Conservation (phyloP, 2,113 vertebrate species). For the Forbesichthys papilliferus region DNA sequence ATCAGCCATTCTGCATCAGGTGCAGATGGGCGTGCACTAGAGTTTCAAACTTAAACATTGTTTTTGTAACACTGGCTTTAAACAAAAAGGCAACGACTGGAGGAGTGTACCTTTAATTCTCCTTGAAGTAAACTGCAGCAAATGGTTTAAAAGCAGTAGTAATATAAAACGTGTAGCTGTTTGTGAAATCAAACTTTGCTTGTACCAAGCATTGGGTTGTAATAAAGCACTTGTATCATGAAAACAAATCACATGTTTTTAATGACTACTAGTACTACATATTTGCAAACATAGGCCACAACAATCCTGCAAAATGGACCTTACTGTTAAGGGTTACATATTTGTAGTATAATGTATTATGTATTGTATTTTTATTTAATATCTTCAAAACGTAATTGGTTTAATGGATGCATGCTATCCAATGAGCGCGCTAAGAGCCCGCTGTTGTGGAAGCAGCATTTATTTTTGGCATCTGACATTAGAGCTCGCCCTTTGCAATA, state of each 20-base stretch:
- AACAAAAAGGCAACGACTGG: no score
- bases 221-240: constrained; percentile 56
- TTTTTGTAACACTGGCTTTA: no score
- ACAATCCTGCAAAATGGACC: background rate
- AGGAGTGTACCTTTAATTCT: background rate
- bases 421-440: constrained; percentile 8
- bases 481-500: constrained; percentile 50
- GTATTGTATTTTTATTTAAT: no score
- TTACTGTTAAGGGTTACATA: no score
- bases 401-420: constrained; percentile 20
- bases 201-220: constrained; percentile 21
- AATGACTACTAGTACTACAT: background rate
- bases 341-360: no score
- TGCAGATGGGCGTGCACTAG: no score
- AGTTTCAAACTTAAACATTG: no score
- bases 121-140: no score
- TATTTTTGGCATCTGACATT: constrained; percentile 83
- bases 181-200: constrained; percentile 12
- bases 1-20: no score
- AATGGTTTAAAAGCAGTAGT: no score
- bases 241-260: background rate
- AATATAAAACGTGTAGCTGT: background rate
- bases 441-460: constrained; percentile 39
- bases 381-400: background rate
- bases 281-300: background rate